Evolutionary conservation across 2,113 vertebrate species (phyloP), one percentile per base, ranked within the genome.

Genomic region (Sander vitreus): DNA sequence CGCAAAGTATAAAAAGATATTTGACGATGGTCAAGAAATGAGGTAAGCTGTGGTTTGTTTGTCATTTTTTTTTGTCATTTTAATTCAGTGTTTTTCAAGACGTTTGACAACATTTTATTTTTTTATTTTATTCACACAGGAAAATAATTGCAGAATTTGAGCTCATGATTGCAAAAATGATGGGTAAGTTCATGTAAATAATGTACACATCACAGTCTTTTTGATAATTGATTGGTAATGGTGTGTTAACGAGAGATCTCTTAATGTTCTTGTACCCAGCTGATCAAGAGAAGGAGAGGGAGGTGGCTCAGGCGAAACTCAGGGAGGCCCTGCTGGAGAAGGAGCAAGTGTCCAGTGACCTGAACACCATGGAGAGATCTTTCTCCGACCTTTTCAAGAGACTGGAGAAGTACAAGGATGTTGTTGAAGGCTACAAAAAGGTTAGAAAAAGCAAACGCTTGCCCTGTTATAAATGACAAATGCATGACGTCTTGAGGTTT

Each of bases 331-430:
- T 93, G 23, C 91, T 94, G 43, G 98, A 98, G 63, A 98, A 96
- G 73, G 96, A 97, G 1, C 97, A 98, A 80, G 86, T 95, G 18
- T 68, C 93, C 33, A 85, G 86, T 16, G 97, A 98, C 64, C 93
- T 99, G 73, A 96, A 90, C 36, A 89, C 96, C 13, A 92, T 96
- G 94, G 97, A 99, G 23, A 96, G 96, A 36, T 98, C 97, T 0
- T 97, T 97, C 77, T 96, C 96, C 0, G 96, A 98, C 0, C 93
- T 99, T 50, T 97, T 99, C 88, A 98, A 97, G 86, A 95, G 97
- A 16, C 94, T 97, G 70, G 97, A 98, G 85, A 97, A 98, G 33
- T 97, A 97, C 91, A 99, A 97, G 90, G 96, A 96, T 0, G 94
- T 90, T 0, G 86, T 98, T 2, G 96, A 97, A 15, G 97, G 97